These are phyloP conservation scores for Argya squamiceps DNA, from an alignment of 2,797 vertebrate species.

Conservation along the genomic window DNA sequence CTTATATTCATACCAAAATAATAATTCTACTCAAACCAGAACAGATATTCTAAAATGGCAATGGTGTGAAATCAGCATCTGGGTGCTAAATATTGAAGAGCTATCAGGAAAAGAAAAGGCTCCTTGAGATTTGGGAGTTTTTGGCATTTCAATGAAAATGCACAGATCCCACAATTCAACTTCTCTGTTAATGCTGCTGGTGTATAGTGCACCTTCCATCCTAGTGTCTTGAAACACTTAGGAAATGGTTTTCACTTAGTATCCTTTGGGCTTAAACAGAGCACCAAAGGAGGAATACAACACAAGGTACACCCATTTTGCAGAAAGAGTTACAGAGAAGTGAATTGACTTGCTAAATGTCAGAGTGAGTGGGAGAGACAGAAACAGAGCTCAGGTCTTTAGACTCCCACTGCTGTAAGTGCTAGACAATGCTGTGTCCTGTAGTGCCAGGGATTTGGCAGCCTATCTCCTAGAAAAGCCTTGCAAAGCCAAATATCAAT, in stretches of 20 bases:
- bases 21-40: neutral
- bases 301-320: neutral
- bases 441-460: neutral
- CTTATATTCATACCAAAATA: neutral
- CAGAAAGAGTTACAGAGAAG: neutral
- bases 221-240: neutral
- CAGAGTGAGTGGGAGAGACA: neutral
- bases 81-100: neutral
- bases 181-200: neutral
- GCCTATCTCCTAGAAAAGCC: neutral
- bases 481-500: neutral
- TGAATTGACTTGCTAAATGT: constrained; percentile 15
- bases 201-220: neutral
- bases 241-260: neutral
- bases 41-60: neutral
- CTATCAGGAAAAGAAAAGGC: neutral
- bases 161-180: neutral
- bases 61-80: neutral
- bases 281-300: neutral
- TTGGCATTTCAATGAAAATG: neutral
- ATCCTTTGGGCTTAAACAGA: neutral
- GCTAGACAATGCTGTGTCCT: neutral
- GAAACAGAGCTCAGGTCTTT: neutral
- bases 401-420: neutral
- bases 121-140: neutral